Conservation (phyloP, 1,140 invertebrate species). For the Conus betulinus region DNA sequence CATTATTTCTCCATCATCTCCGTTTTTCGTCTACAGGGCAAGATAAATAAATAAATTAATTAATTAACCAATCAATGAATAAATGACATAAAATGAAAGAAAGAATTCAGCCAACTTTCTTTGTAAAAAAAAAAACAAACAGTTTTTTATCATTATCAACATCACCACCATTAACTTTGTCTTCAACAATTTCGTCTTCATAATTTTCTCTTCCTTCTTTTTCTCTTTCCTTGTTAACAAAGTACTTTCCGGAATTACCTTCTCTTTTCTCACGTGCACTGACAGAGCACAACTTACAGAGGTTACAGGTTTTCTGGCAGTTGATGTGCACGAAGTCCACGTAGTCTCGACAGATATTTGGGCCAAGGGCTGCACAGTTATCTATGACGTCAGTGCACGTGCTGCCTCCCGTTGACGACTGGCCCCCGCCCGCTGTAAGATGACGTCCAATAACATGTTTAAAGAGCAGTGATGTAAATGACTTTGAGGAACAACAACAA, state of each 20-base stretch:
- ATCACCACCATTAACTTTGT: background rate
- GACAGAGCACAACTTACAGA: slow-evolving; percentile 35
- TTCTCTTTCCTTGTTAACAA: background rate
- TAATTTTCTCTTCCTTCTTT: background rate
- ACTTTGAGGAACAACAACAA: no score
- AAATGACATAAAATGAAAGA: no score
- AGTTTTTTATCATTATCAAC: no score
- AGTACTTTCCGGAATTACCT: background rate
- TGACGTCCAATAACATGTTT: background rate
- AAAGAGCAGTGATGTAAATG: background rate
- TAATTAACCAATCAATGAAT: no score
- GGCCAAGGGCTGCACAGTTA: slow-evolving; percentile 50
- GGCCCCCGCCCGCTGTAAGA: slow-evolving; percentile 13
- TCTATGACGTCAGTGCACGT: slow-evolving; percentile 47
- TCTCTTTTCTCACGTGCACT: background rate
- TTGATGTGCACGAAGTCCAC: slow-evolving; percentile 54
- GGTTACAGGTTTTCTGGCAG: slow-evolving; percentile 55
- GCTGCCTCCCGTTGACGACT: background rate
- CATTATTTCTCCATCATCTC: no score
- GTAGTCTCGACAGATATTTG: slow-evolving; percentile 46
- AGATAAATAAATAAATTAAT: no score
- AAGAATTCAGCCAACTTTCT: no score
- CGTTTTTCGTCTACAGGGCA: no score
- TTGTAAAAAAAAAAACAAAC: no score
- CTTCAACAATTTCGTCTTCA: background rate